Evolutionary conservation across 1,140 invertebrate species (phyloP).

Genomic region (Sesamia nonagrioides): DNA sequence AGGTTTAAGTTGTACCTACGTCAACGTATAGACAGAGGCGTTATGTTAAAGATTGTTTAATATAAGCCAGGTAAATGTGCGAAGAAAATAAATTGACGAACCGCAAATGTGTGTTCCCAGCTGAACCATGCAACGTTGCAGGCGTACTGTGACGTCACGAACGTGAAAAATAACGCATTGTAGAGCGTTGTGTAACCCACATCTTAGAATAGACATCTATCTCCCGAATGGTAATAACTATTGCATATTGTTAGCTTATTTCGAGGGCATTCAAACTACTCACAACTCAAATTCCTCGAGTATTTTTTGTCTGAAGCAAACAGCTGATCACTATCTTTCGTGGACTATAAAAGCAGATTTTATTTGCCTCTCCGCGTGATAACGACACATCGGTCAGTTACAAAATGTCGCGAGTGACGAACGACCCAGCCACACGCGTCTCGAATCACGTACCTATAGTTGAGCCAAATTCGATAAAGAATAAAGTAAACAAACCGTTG

Average conservation of each 20-base stretch:
- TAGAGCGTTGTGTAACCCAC: constrained; percentile 35
- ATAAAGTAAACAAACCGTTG: too few relatives aligned
- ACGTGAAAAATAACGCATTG: constrained; percentile 38
- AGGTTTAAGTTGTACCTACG: constrained; percentile 47
- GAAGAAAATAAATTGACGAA: constrained; percentile 22
- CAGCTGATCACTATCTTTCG: constrained; percentile 17
- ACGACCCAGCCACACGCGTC: constrained; percentile 18
- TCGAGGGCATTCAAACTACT: not conserved
- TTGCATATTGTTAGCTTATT: not conserved
- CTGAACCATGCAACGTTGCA: constrained; percentile 14
- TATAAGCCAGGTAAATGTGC: constrained; percentile 16
- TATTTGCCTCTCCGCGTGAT: constrained; percentile 17
- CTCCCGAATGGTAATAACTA: constrained; percentile 23
- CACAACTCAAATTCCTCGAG: not conserved
- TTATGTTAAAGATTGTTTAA: constrained; percentile 35
- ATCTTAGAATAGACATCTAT: constrained; percentile 41
- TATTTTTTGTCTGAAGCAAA: not conserved
- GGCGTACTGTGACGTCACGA: constrained; percentile 3
- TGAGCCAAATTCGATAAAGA: too few relatives aligned
- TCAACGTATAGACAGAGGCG: constrained; percentile 8
- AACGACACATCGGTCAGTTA: constrained; percentile 27
- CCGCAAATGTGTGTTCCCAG: not conserved
- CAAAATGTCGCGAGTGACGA: constrained; percentile 31
- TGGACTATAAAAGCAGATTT: constrained; percentile 26
- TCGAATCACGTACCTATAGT: constrained; percentile 19